Evolutionary conservation across 1,140 invertebrate species (phyloP), one percentile per base, ranked within the genome.

Genomic region (Cydia fagiglandana): DNA sequence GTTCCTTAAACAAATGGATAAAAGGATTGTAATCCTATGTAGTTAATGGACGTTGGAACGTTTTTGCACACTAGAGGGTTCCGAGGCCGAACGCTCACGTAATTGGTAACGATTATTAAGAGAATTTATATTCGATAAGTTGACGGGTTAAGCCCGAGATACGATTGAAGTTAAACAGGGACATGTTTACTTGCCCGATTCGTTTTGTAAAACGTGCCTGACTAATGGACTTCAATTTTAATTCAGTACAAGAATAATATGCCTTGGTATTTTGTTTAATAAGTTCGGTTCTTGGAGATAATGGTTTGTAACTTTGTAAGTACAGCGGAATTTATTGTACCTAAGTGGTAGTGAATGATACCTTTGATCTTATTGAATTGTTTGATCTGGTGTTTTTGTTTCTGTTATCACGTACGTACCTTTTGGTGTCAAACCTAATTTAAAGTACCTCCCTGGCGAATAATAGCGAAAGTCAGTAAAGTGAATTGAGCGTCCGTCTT

Each of bases 101-200:
- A 91, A 90, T 90, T 88, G 88, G 86, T 85, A 89, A 88, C 84
- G 86, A 91, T 90, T 90, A 90, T 90, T 87, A 86, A 84, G 80
- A 85, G 85, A 89, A 89, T 91, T 89, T 89, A 91, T 90, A 85
- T 86, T 81, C 82, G 83, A 87, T 87, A 88, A 85, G 86, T 86
- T 88, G 85, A 87, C 88, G 85, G 82, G 83, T 88, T 90, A 85
- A 88, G 88, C 86, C 85, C 80, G 86, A 85, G 81, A 64, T 80
- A 80, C 84, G 79, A 76, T 79, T 83, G 81, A 86, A 88, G 86
- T 86, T 76, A 82, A 82, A 84, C 76, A 82, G 81, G 80, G 85
- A 86, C 83, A 84, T 84, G 80, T 88, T 88, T 88, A 86, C 84
- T 80, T 79, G 83, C 81, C 77, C 76, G 80, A 77, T 81, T 80